phyloP scores from a whole-genome alignment of 2,888 invertebrate species.

The Netelia virgata region DNA sequence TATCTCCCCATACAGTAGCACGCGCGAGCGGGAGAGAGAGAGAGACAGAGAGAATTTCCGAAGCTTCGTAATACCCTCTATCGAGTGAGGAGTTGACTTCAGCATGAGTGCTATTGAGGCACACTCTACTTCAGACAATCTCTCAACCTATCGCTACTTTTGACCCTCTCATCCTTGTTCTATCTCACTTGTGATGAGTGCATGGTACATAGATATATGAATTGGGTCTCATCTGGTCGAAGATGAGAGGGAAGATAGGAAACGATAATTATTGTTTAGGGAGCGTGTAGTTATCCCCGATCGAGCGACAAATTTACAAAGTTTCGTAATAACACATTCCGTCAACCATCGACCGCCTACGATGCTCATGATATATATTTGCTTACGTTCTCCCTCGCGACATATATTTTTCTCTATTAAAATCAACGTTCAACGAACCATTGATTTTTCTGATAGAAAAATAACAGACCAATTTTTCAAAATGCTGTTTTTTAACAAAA shows the following conservation, averaged over 20 bases:
- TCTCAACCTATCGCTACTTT: conserved; percentile 49
- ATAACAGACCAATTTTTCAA: neutral
- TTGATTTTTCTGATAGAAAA: neutral
- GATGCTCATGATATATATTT: no score
- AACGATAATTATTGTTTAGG: conserved; percentile 49
- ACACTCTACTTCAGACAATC: conserved; percentile 47
- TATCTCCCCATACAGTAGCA: neutral
- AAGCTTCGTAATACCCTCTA: conserved; percentile 35
- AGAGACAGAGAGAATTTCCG: conserved; percentile 13
- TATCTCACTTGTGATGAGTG: conserved; percentile 21
- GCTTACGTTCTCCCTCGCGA: no score
- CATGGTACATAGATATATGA: conserved; percentile 20
- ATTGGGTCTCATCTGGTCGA: neutral
- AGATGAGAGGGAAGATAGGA: neutral
- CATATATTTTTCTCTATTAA: no score
- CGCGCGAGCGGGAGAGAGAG: neutral
- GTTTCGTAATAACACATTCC: neutral
- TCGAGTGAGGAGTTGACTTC: conserved; percentile 18
- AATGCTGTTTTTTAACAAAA: neutral
- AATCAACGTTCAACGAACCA: neutral
- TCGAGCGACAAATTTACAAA: neutral
- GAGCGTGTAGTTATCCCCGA: neutral
- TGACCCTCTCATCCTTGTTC: conserved; percentile 8
- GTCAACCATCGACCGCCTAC: no score
- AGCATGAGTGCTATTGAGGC: conserved; percentile 49